Percentiles rank a stretch among this genome's conserved stretches.
phyloP scores from a whole-genome alignment of 2,888 invertebrate genomes.

The Antheraea assamensis region DNA sequence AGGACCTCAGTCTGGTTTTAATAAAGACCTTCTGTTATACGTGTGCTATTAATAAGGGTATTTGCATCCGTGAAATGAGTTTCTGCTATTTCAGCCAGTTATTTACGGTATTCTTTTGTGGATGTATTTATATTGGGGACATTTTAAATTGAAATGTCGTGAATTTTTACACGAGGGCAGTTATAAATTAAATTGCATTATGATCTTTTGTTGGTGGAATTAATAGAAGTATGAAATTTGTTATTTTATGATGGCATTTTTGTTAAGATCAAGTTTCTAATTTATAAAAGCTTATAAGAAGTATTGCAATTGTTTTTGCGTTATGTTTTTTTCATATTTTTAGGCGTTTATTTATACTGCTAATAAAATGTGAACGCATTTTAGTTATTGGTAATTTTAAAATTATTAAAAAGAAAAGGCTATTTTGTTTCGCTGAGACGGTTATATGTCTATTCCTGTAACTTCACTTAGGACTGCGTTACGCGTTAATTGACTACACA shows the following conservation, averaged over 20 bases:
- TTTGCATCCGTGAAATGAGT: constrained; percentile 52
- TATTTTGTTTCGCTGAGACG: not conserved
- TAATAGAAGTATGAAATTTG: not conserved
- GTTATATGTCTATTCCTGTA: not conserved
- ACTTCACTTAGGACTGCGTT: not conserved
- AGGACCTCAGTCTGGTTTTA: constrained; percentile 56
- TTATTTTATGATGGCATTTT: not conserved
- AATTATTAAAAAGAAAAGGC: not conserved
- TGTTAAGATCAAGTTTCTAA: not conserved
- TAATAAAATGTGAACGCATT: not conserved
- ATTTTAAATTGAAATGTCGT: constrained; percentile 1
- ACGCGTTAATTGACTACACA: too few relatives aligned
- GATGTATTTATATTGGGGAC: not conserved
- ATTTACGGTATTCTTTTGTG: constrained; percentile 14
- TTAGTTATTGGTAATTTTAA: not conserved
- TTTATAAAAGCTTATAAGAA: not conserved
- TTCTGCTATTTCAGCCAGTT: constrained; percentile 27
- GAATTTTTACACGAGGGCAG: not conserved
- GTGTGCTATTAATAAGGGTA: constrained; percentile 52
- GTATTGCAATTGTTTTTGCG: not conserved
- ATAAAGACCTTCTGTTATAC: constrained; percentile 51
- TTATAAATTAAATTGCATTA: not conserved
- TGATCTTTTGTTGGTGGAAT: not conserved
- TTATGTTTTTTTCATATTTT: too few relatives aligned
- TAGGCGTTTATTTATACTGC: not conserved